Evolutionary conservation across 1,140 invertebrate species (phyloP), one percentile per base, ranked within the genome.

Genomic region (Pissodes strobi): DNA sequence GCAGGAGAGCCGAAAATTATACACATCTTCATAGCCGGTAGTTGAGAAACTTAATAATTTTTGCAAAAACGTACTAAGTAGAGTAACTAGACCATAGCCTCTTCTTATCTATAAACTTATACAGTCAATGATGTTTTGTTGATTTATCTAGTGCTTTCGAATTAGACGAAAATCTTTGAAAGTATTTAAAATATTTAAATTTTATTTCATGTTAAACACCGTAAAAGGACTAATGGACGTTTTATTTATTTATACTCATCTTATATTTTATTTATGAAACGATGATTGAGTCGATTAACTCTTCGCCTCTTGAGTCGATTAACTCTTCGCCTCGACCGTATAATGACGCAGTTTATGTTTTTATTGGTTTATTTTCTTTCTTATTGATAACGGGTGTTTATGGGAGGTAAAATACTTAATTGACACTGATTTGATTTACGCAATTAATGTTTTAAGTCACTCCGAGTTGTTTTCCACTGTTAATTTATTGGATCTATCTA

Each of bases 261-360:
- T 43, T 57, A 27, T 57, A 57, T 43, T 57, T 57, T 45, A 43
- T 57, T 57, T 57, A 57, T 45, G n/a, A 43, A 57, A 57, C 37
- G 38, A 17, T 41, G 53, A 57, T 45, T 41, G 53, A 57, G 39
- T 57, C 53, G 38, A 57, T 57, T 57, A 43, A 21, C 41, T 45
- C 21, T 22, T 43, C n/a, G n/a, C n/a, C n/a, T n/a, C n/a, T n/a
- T n/a, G n/a, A n/a, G n/a, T n/a, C n/a, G n/a, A n/a, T n/a, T n/a
- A n/a, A 21, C 41, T 45, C 21, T 22, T 43, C 15, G n/a, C 9
- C 18, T 45, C 18, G 38, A 8, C 15, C 39, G 22, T 45, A 45
- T 57, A 57, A 57, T 45, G 53, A 39, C 17, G 18, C 52, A 22
- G 10, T 39, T 55, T 39, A 39, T 39, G n/a, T 39, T 39, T 39